Base-by-base conservation (phyloP, 2,797 vertebrate species). In the Zalophus californianus region DNA sequence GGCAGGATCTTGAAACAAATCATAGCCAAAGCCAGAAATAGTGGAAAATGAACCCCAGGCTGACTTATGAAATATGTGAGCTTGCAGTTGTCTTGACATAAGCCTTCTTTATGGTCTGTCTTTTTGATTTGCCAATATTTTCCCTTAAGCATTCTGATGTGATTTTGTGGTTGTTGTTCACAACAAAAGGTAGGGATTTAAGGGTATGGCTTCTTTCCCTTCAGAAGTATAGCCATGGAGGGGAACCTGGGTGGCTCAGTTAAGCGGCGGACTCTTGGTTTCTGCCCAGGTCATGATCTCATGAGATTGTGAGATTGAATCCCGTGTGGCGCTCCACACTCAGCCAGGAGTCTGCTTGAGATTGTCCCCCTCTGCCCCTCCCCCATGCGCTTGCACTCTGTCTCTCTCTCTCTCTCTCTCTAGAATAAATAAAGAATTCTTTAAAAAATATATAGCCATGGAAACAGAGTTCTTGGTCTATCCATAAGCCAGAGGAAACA, bases 1-100 rank as follows among this genome's bases (percentile, higher is more conserved):
- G 95, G 84, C 91, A 97, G 60, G 52, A 75, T 90, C 77, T 70
- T 86, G 86, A 97, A 93, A 90, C 72, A 82, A 96, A n/a, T 73
- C 60, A 20, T 41, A 58, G 86, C 66, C 44, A 64, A 78, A 32
- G 87, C 90, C 62, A 91, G 89, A 90, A 92, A 56, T 1, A 87
- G 52, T 18, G 29, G 78, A 88, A 85, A 78, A 83, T 56, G 91
- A 92, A 66, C 60, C 62, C 25, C 3, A 0, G 21, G n/a, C 64
- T 72, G 80, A 84, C 68, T 91, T 77, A 82, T 3, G 92, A 96
- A 66, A 91, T 80, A 56, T 10, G 32, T 44, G 91, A 88, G 38
- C 27, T 87, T 52, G 66, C 15, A 38, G 41, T 66, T 3, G 2
- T 62, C 79, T 79, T 86, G 94, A n/a, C 86, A 78, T 72, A 70